These are phyloP conservation scores for Sclerurus mexicanus DNA, from an alignment of 2,113 vertebrate species.

Conservation along the genomic window DNA sequence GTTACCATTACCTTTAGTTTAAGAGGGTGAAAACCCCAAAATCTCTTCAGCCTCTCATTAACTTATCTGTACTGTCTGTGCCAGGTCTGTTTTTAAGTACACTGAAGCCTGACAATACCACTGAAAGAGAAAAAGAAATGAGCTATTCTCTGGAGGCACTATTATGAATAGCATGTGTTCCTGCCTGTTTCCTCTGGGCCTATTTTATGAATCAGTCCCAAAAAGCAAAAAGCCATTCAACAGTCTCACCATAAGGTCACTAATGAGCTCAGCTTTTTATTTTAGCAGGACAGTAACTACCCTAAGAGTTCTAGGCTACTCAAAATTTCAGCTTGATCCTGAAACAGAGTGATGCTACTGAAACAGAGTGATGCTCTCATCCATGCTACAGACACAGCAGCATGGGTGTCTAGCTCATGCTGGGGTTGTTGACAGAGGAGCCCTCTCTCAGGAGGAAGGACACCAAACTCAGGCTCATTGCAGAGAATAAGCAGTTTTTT, in stretches of 20 bases:
- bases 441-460: neutral
- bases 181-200: neutral
- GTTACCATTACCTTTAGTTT: neutral
- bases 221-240: neutral
- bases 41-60: neutral
- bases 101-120: neutral
- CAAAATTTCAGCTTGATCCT: neutral
- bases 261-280: neutral
- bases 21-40: neutral
- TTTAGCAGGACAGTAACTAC: neutral
- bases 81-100: neutral
- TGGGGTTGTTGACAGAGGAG: neutral
- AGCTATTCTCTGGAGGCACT: slow-evolving; percentile 15
- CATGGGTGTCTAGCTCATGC: neutral
- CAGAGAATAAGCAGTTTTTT: neutral
- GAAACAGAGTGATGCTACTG: neutral
- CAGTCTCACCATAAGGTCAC: neutral
- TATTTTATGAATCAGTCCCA: slow-evolving; percentile 29
- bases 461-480: neutral
- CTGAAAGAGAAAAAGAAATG: neutral
- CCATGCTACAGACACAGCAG: neutral
- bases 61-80: neutral
- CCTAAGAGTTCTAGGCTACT: neutral
- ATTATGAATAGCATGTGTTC: slow-evolving; percentile 16
- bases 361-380: neutral